Percentiles rank a stretch among this genome's conserved stretches.
Conservation (phyloP, 2,888 invertebrate genomes). For the Acanthopleura granulata region DNA sequence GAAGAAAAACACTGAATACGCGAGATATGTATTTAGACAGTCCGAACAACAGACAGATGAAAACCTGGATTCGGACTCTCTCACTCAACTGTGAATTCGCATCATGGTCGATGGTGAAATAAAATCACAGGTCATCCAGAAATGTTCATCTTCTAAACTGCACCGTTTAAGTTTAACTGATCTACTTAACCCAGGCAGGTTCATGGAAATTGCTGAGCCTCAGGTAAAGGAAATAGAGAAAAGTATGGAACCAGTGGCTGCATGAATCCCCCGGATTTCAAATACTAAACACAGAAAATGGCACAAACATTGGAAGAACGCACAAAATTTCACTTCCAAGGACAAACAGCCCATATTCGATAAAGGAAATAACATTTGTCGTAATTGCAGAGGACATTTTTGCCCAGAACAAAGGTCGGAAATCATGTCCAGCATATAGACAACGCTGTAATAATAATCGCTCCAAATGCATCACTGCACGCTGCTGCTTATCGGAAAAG, state of each 20-base stretch:
- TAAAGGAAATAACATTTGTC: conserved; percentile 16
- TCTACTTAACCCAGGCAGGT: conserved; percentile 5
- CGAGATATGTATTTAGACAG: conserved; percentile 5
- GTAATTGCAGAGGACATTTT: conserved; percentile 17
- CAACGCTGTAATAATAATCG: not conserved
- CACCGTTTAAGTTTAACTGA: conserved; percentile 6
- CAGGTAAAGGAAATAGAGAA: conserved; percentile 11
- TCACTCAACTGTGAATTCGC: conserved; percentile 1
- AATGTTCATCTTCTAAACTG: conserved; percentile 6
- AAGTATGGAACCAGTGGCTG: not conserved
- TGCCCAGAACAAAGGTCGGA: conserved; percentile 8
- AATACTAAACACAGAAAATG: not conserved
- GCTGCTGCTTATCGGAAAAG: not conserved
- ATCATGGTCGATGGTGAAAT: not conserved
- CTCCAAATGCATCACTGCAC: conserved; percentile 9
- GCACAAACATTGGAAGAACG: not conserved
- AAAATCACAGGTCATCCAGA: conserved; percentile 4
- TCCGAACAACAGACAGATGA: conserved; percentile 19
- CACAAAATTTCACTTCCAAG: not conserved
- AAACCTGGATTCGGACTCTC: conserved; percentile 18
- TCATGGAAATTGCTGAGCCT: not conserved
- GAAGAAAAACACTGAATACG: conserved; percentile 19
- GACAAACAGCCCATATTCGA: not conserved
- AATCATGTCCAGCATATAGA: not conserved
- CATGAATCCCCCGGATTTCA: not conserved